Evolutionary conservation across 1,140 invertebrate genomes (phyloP), one percentile per base, ranked within the genome.

Genomic region (Conus betulinus): DNA sequence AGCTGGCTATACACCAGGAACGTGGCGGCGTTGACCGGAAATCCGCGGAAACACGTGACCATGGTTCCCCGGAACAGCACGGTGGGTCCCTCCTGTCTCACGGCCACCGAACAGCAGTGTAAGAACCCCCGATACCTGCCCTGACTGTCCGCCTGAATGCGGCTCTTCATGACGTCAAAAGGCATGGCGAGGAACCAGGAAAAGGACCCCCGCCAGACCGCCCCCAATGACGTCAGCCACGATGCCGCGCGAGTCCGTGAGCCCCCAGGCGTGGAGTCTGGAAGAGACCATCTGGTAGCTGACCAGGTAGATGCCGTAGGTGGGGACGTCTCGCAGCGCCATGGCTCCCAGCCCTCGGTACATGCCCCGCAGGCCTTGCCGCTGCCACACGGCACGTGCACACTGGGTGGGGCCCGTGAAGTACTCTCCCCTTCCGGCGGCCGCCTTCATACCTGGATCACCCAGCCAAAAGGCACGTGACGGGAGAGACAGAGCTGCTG

Each of bases 171-270:
- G 39, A 95, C 92, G 89, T 95, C 95, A 13, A 95, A 84, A 5
- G 95, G 95, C 89, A 94, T 93, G 74, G 93, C 92, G 3, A 86
- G 71, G 13, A 92, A 78, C 95, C 95, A 95, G 8, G 92, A 91
- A 53, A 93, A 60, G 51, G 92, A 94, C 95, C 96, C 96, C 96
- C 92, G 96, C 96, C 78, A 94, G 87, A 52, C 96, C 96, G 85
- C 97, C 96, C 27, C 96, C 95, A 39, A 96, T 87, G 20, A 96
- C 63, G 20, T 81, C 89, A 23, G 89, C 87, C 5, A 89, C n/a
- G 17, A 89, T 67, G 52, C 88, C 87, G 6, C 76, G 23, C 3
- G 87, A 67, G 52, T 89, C 90, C 1, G 89, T 85, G 17, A 53
- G 74, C 6, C 71, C 84, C 63, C 79, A 23, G 17, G 57, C 20